Evolutionary conservation across 2,888 invertebrate species (phyloP).

Genomic region (Hirtodrosophila duncani): DNA sequence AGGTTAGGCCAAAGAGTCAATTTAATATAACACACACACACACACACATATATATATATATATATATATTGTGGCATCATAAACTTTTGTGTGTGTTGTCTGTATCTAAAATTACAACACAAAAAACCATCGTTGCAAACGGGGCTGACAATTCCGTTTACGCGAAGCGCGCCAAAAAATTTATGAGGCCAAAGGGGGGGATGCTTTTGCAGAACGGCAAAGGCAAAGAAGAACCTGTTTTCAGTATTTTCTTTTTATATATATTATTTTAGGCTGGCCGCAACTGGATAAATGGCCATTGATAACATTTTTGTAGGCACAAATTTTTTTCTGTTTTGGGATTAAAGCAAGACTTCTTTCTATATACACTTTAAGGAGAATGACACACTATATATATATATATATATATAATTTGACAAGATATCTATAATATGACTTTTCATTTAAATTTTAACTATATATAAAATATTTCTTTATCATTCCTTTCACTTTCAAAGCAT

Average conservation of each 20-base stretch:
- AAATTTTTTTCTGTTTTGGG: slow-evolving; percentile 50
- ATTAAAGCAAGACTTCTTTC: slow-evolving; percentile 2
- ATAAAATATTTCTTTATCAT: too few species aligned
- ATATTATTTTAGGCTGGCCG: slow-evolving; percentile 54
- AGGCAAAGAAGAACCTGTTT: not conserved
- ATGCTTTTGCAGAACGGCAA: slow-evolving; percentile 5
- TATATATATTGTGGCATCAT: slow-evolving; percentile 71
- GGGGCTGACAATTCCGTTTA: slow-evolving; percentile 49
- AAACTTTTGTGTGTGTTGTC: too few species aligned
- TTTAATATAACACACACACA: slow-evolving; percentile 71
- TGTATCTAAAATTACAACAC: slow-evolving; percentile 69
- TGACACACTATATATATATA: too few species aligned
- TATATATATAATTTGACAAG: too few species aligned
- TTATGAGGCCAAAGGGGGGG: slow-evolving; percentile 32
- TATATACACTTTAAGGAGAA: too few species aligned
- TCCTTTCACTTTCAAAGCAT: too few species aligned
- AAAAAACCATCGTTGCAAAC: slow-evolving; percentile 32
- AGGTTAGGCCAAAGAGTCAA: slow-evolving; percentile 36
- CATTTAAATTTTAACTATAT: too few species aligned
- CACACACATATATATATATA: slow-evolving; percentile 71
- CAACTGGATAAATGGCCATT: slow-evolving; percentile 57
- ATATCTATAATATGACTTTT: too few species aligned
- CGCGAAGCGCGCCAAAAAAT: slow-evolving; percentile 37
- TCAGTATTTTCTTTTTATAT: slow-evolving; percentile 68
- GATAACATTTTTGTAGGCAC: slow-evolving; percentile 37